Conservation (phyloP, 2,113 vertebrate species). For the Oenanthe oenanthe region DNA sequence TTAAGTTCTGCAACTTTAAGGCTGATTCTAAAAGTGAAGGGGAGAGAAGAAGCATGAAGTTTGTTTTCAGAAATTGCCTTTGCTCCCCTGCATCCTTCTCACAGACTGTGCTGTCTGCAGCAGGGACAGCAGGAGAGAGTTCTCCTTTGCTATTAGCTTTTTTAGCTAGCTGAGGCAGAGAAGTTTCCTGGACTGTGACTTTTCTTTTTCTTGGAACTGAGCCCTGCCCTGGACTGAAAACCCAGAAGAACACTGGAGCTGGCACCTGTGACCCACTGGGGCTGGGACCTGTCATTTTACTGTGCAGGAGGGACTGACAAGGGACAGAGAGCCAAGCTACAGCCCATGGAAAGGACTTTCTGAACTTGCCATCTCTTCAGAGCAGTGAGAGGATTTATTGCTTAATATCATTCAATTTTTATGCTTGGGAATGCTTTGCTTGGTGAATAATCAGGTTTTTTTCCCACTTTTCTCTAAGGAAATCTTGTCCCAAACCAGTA, state of each 20-base stretch:
- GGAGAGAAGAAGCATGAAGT: rapidly evolving
- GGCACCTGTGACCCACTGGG: neutral
- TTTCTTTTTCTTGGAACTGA: neutral
- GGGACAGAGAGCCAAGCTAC: rapidly evolving
- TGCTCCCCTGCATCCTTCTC: rapidly evolving
- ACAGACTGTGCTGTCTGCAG: neutral
- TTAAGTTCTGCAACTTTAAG: neutral
- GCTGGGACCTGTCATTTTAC: neutral
- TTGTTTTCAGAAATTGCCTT: neutral
- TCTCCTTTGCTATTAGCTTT: neutral
- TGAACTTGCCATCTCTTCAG: neutral
- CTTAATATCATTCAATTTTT: neutral
- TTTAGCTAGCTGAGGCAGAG: neutral
- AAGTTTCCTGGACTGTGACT: neutral
- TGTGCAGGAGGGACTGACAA: neutral
- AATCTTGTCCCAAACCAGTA: rapidly evolving
- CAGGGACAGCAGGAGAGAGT: rapidly evolving
- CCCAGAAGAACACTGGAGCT: neutral
- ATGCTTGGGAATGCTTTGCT: neutral
- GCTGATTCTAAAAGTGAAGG: neutral
- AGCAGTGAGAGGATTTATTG: neutral
- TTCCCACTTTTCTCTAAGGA: neutral
- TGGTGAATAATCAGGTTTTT: neutral
- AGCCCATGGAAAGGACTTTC: rapidly evolving
- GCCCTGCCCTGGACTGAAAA: neutral